Base-by-base conservation (phyloP, 2,888 invertebrate species). In the Vanessa cardui region DNA sequence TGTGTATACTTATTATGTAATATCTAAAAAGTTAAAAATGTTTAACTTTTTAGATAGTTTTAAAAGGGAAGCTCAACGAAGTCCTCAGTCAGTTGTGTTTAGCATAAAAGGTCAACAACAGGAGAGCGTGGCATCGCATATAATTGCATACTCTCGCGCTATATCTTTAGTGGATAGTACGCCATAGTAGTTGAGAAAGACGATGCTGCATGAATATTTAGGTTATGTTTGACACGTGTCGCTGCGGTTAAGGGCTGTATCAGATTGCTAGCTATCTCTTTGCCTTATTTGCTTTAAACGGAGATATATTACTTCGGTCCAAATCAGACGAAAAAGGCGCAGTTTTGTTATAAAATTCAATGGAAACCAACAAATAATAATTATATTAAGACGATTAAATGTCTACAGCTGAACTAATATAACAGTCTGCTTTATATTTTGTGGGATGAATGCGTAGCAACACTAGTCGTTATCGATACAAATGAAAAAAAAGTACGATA, bases 211-310 rank as follows among this genome's bases (percentile, higher is more conserved):
- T 72, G 74, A 67, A 76, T 76, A 76, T 75, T 75, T 73, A 76
- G 73, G 72, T 74, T 72, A 72, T 65, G 59, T 69, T 72, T 62
- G 75, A 73, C 78, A 73, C 76, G 76, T 76, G 77, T 70, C 64
- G 64, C 46, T 74, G 72, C 68, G 72, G 74, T 73, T 68, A 66
- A 65, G 58, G 60, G 58, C 67, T 69, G 66, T 74, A 68, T 72
- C 63, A 62, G 58, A 68, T 71, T 70, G 50, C 66, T 47, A 52
- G 64, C 61, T 66, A 58, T 64, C 66, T 62, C 61, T 64, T 33
- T 58, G 59, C 59, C 50, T 58, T 64, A 64, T 26, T 58, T 49
- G 54, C 46, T 64, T 46, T 49, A 58, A 45, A 66, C 16, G 9
- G 31, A 64, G 21, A 50, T 21, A 50, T 12, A 39, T 12, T 39